These are phyloP conservation scores for Deroptyus accipitrinus DNA, from an alignment of 2,113 vertebrate species.

Conservation along the genomic window DNA sequence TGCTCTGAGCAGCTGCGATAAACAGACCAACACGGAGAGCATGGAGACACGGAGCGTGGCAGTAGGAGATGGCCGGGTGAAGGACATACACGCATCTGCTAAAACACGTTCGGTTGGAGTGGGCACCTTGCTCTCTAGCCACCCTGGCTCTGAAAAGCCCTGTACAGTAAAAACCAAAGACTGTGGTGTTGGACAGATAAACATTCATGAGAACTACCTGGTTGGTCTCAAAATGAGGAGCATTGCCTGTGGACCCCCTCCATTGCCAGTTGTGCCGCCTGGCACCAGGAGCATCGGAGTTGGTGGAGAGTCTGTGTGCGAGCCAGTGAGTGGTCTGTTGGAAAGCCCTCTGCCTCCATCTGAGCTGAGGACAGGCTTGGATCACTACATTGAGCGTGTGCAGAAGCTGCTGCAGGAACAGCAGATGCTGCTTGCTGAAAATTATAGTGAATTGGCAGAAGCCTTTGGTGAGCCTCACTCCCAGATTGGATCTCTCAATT, in stretches of 20 bases:
- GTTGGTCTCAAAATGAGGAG: conserved; percentile 92
- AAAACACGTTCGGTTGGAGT: conserved; percentile 87
- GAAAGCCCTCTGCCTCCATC: conserved; percentile 37
- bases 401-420: conserved; percentile 94
- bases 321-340: not conserved
- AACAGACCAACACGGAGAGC: conserved; percentile 81
- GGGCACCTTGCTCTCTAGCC: conserved; percentile 79
- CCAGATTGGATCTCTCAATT: conserved; percentile 94
- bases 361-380: conserved; percentile 76
- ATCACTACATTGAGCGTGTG: conserved; percentile 93
- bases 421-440: conserved; percentile 92
- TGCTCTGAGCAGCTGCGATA: conserved; percentile 72
- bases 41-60: conserved; percentile 82
- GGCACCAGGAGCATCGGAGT: conserved; percentile 87
- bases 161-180: conserved; percentile 87
- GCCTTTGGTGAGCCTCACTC: conserved; percentile 91
- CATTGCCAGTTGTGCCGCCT: not conserved
- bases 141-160: conserved; percentile 64
- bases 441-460: conserved; percentile 92
- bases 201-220: conserved; percentile 87
- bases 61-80: conserved; percentile 89
- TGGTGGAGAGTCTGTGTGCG: conserved; percentile 78
- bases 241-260: conserved; percentile 90
- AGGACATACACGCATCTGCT: conserved; percentile 72
- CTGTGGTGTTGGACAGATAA: conserved; percentile 83